phyloP scores from a whole-genome alignment of 2,797 vertebrate genomes.

The Choloepus didactylus region DNA sequence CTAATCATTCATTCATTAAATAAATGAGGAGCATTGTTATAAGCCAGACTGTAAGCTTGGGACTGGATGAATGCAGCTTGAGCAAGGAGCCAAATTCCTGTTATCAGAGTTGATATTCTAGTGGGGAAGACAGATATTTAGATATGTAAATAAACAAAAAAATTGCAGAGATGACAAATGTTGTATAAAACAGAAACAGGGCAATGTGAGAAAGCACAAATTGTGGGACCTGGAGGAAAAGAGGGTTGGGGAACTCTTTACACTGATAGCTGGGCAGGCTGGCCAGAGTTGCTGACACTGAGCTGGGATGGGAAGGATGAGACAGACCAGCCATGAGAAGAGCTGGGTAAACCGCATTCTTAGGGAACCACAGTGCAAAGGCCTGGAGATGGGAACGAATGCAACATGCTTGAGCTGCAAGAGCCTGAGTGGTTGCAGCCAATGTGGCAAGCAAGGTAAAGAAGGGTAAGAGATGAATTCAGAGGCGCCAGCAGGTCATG shows the following conservation, averaged over 20 bases:
- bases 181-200: background rate
- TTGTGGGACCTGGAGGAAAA: too few species aligned
- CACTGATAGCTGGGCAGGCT: background rate
- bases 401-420: rapidly evolving
- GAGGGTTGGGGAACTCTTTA: background rate
- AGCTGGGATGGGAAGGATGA: background rate
- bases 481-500: background rate
- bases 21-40: background rate
- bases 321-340: rapidly evolving
- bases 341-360: background rate
- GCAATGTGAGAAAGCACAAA: background rate
- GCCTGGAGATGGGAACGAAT: background rate
- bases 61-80: background rate
- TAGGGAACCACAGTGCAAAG: background rate
- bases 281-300: rapidly evolving
- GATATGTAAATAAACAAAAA: background rate
- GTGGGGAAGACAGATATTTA: background rate
- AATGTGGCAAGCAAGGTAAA: background rate
- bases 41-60: background rate
- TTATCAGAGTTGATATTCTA: background rate
- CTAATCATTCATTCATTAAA: background rate
- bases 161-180: background rate
- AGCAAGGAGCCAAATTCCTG: rapidly evolving
- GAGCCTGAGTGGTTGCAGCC: background rate
- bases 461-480: background rate